Percentiles rank a stretch among this genome's conserved stretches.
phyloP scores from a whole-genome alignment of 2,888 invertebrate species.

The Watsonalla cultraria region DNA sequence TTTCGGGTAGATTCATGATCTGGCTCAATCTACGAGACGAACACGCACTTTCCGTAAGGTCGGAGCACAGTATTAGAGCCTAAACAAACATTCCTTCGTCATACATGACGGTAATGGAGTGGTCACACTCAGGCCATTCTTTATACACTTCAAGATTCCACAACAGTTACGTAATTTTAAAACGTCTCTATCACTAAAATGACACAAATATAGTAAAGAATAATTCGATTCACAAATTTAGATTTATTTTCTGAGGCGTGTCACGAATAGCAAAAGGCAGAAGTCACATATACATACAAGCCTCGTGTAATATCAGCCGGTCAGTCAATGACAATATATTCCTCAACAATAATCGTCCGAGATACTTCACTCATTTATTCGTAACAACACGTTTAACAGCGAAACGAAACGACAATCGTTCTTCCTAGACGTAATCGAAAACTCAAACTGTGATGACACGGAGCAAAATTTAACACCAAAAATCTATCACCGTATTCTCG shows the following conservation, averaged over 20 bases:
- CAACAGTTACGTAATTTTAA: slow-evolving; percentile 79
- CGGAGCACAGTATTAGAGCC: slow-evolving; percentile 74
- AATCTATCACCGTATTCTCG: slow-evolving; percentile 79
- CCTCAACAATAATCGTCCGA: slow-evolving; percentile 65
- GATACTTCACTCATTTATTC: slow-evolving; percentile 55
- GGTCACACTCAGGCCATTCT: slow-evolving; percentile 78
- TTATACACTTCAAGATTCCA: slow-evolving; percentile 75
- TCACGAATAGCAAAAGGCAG: slow-evolving; percentile 78
- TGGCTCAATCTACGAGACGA: slow-evolving; percentile 68
- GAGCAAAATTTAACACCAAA: slow-evolving; percentile 78
- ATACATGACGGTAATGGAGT: slow-evolving; percentile 78
- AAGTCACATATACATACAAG: slow-evolving; percentile 79
- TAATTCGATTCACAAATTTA: slow-evolving; percentile 73
- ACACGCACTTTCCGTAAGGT: slow-evolving; percentile 72
- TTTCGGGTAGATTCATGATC: slow-evolving; percentile 76
- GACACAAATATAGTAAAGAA: slow-evolving; percentile 73
- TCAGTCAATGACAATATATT: slow-evolving; percentile 79
- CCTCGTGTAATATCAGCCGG: slow-evolving; percentile 80
- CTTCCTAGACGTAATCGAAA: slow-evolving; percentile 61
- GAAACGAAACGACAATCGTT: slow-evolving; percentile 60
- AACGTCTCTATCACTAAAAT: slow-evolving; percentile 73
- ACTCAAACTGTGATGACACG: slow-evolving; percentile 74
- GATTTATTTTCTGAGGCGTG: slow-evolving; percentile 79
- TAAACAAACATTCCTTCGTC: slow-evolving; percentile 79
- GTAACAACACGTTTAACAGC: slow-evolving; percentile 60